Evolutionary conservation across 2,888 invertebrate species (phyloP).

Genomic region (Drosophila picticornis): DNA sequence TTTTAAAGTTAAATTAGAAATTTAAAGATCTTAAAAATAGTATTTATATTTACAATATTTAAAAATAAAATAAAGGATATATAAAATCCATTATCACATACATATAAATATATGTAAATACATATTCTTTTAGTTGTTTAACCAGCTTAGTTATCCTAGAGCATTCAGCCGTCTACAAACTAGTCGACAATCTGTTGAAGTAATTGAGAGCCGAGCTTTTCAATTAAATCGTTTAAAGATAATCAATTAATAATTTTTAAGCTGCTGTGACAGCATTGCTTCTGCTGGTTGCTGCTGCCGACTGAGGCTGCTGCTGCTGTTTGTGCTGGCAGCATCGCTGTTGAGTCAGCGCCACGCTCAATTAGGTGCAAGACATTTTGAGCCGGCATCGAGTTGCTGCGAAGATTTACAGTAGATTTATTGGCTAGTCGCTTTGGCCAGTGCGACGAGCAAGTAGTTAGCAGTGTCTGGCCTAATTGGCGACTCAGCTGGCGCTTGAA

Average conservation of each 20-base stretch:
- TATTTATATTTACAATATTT: neutral
- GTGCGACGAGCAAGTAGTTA: conserved; percentile 34
- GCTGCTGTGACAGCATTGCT: conserved; percentile 60
- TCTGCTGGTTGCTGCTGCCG: conserved; percentile 9
- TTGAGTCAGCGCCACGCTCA: conserved; percentile 72
- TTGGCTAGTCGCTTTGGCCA: conserved; percentile 59
- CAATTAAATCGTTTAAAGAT: conserved; percentile 80
- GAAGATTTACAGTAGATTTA: conserved; percentile 75
- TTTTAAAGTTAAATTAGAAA: neutral
- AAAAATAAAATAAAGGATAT: neutral
- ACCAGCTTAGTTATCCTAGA: conserved; percentile 18
- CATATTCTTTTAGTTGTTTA: neutral
- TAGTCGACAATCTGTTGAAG: neutral
- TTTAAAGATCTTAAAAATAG: neutral
- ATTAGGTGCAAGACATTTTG: conserved; percentile 78
- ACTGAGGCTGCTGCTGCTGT: neutral
- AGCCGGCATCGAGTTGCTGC: conserved; percentile 47
- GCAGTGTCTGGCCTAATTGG: conserved; percentile 76
- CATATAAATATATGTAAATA: neutral
- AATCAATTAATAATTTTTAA: conserved; percentile 80
- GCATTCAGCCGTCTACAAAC: conserved; percentile 27
- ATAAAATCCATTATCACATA: neutral
- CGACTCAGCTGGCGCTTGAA: conserved; percentile 32
- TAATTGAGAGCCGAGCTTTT: conserved; percentile 43
- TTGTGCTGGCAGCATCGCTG: neutral